These are phyloP conservation scores for Argopecten irradians DNA, from an alignment of 1,140 invertebrate genomes.

Conservation along the genomic window DNA sequence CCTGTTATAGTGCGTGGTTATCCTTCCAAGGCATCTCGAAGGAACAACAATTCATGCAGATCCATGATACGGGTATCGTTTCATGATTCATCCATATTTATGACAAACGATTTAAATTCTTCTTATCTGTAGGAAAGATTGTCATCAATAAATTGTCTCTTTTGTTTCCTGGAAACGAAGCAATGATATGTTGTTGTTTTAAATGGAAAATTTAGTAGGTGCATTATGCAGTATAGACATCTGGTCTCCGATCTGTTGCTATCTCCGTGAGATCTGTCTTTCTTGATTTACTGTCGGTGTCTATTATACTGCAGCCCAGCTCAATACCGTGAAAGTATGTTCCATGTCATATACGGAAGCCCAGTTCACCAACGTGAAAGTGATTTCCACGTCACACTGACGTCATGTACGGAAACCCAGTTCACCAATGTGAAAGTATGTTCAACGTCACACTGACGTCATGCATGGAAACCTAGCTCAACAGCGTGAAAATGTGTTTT, in stretches of 20 bases:
- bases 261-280: not conserved
- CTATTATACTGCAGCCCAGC: not conserved
- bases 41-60: not conserved
- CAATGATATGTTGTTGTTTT: not conserved
- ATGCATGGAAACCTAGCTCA: too few species aligned
- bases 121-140: not conserved
- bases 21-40: not conserved
- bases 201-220: not conserved
- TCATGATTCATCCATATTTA: constrained; percentile 10
- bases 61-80: not conserved
- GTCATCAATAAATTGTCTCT: not conserved
- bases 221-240: not conserved
- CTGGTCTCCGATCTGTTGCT: not conserved
- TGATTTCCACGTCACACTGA: too few species aligned
- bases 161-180: constrained; percentile 11
- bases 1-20: too few species aligned
- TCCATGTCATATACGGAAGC: too few species aligned
- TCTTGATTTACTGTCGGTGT: not conserved
- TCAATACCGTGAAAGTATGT: not conserved
- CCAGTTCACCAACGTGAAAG: not conserved
- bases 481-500: too few species aligned
- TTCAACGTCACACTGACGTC: too few species aligned
- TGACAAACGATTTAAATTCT: not conserved
- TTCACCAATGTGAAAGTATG: not conserved
- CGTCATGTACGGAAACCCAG: not conserved